Percentiles rank a stretch among this genome's conserved stretches.
Conservation (phyloP, 1,140 invertebrate species). For the Drosophila rufa region DNA sequence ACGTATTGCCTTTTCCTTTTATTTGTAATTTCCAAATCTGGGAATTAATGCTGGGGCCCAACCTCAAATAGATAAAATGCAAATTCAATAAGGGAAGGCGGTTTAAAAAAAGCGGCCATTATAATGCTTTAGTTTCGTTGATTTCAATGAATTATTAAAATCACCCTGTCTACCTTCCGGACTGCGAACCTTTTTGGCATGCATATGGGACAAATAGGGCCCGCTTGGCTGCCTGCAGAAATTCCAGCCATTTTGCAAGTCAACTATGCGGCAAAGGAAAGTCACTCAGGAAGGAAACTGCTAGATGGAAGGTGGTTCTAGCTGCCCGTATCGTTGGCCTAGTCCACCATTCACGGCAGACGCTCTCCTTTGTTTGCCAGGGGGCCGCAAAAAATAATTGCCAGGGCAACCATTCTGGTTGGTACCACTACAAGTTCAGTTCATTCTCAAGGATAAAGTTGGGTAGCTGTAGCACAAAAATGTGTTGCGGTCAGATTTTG, state of each 20-base stretch:
- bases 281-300: conserved; percentile 42
- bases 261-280: conserved; percentile 55
- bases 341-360: conserved; percentile 7
- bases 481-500: conserved; percentile 27
- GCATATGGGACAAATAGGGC: conserved; percentile 75
- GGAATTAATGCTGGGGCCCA: conserved; percentile 45
- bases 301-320: conserved; percentile 42
- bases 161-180: conserved; percentile 23
- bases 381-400: conserved; percentile 68
- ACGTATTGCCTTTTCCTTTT: conserved; percentile 6
- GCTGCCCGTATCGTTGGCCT: conserved; percentile 20
- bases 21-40: conserved; percentile 48
- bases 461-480: conserved; percentile 17
- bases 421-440: conserved; percentile 14
- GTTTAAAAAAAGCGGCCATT: conserved; percentile 12
- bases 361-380: conserved; percentile 45
- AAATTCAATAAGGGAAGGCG: conserved; percentile 66
- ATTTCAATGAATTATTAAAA: conserved; percentile 67
- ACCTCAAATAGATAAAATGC: conserved; percentile 47
- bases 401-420: conserved; percentile 34
- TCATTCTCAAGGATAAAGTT: conserved; percentile 34
- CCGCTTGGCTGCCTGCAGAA: conserved; percentile 47
- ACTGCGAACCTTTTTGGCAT: conserved; percentile 32
- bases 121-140: conserved; percentile 39
- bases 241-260: conserved; percentile 76